Percentiles rank a stretch among this genome's conserved stretches.
phyloP scores from a whole-genome alignment of 92 coral and sea anemone species.

The Porites lobata region DNA sequence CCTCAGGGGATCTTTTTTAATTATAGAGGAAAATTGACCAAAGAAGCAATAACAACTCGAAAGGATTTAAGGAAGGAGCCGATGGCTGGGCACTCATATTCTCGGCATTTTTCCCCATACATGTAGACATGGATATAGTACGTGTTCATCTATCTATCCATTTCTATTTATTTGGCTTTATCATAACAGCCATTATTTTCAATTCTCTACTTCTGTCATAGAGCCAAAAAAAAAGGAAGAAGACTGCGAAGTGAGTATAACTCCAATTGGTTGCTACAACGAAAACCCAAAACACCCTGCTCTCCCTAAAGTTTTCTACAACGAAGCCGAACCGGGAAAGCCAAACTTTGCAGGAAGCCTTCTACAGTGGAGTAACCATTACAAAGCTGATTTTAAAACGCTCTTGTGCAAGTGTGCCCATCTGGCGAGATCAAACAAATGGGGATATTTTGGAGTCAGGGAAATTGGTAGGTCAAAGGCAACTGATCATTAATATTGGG shows the following conservation, averaged over 20 bases:
- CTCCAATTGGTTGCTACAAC: slow-evolving; percentile 53
- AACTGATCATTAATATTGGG: too few species aligned
- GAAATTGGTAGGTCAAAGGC: slow-evolving; percentile 42
- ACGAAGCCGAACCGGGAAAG: slow-evolving; percentile 20
- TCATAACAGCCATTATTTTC: too few species aligned
- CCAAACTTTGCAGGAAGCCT: slow-evolving; percentile 41
- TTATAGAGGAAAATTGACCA: too few species aligned
- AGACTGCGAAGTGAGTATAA: slow-evolving; percentile 49
- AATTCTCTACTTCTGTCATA: too few species aligned
- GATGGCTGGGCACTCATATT: too few species aligned
- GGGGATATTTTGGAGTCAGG: slow-evolving; percentile 58
- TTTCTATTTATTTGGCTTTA: too few species aligned
- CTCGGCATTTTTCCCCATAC: too few species aligned
- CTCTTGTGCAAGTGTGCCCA: slow-evolving; percentile 69
- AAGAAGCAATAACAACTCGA: too few species aligned
- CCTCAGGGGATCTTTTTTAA: too few species aligned
- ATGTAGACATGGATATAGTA: too few species aligned
- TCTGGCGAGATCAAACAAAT: slow-evolving; percentile 21
- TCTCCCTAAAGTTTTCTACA: slow-evolving; percentile 21
- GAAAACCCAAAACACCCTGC: slow-evolving; percentile 32
- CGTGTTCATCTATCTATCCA: too few species aligned
- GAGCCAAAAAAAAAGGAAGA: neutral
- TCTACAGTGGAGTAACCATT: slow-evolving; percentile 14
- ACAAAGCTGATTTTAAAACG: slow-evolving; percentile 31
- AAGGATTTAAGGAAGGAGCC: too few species aligned